Evolutionary conservation across 2,888 invertebrate genomes (phyloP).

Genomic region (Rotaria macrura): DNA sequence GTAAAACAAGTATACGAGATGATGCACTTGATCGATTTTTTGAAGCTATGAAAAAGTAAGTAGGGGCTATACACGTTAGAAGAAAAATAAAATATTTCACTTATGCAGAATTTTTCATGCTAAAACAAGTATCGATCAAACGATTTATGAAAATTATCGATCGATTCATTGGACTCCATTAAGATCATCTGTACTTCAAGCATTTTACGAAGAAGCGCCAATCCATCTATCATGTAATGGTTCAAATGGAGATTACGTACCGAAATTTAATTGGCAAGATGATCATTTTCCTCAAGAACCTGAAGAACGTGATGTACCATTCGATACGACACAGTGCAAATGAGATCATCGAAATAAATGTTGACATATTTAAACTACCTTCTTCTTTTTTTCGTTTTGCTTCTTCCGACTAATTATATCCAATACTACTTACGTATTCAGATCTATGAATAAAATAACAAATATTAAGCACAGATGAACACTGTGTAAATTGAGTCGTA

Average conservation of each 20-base stretch:
- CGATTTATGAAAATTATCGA: conserved; percentile 69
- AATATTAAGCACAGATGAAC: background rate
- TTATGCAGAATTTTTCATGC: conserved; percentile 71
- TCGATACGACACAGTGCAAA: background rate
- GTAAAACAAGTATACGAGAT: conserved; percentile 65
- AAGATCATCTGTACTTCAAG: conserved; percentile 62
- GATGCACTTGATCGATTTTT: conserved; percentile 66
- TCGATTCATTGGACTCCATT: conserved; percentile 74
- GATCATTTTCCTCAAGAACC: background rate
- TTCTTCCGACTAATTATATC: no score
- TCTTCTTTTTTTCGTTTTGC: background rate
- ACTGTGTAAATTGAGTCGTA: background rate
- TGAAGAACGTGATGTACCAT: background rate
- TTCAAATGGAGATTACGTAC: conserved; percentile 56
- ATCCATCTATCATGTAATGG: conserved; percentile 92
- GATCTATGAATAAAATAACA: background rate
- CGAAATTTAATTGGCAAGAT: background rate
- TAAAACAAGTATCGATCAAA: conserved; percentile 55
- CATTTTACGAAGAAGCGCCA: conserved; percentile 71
- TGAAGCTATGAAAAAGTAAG: conserved; percentile 59
- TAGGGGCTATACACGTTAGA: background rate
- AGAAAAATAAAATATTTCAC: conserved; percentile 43
- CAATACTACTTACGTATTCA: background rate
- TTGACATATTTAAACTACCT: background rate
- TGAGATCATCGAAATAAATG: background rate